Evolutionary conservation across 1,140 invertebrate genomes (phyloP).

Genomic region (Drosophila ficusphila): DNA sequence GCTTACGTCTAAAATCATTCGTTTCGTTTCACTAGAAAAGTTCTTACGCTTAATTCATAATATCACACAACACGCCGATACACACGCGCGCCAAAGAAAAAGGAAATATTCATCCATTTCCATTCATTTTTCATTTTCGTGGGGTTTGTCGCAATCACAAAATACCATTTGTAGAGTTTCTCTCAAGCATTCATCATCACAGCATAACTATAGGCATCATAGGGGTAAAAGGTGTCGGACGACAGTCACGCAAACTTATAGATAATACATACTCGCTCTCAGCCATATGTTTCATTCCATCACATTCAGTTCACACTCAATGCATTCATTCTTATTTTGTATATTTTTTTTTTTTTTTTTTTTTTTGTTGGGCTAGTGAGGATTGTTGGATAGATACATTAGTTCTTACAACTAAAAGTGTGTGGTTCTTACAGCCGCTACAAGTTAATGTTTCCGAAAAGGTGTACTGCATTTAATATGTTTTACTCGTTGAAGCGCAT

Average conservation of each 20-base stretch:
- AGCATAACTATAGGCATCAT: slow-evolving; percentile 39
- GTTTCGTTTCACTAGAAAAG: slow-evolving; percentile 39
- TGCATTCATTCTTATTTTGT: slow-evolving; percentile 19
- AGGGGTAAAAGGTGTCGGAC: slow-evolving; percentile 17
- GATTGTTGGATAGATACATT: slow-evolving; percentile 20
- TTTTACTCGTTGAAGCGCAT: background rate
- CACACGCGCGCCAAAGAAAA: slow-evolving; percentile 68
- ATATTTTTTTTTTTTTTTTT: too few relatives aligned
- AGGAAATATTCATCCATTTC: slow-evolving; percentile 23
- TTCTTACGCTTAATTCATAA: slow-evolving; percentile 70
- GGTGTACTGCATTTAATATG: slow-evolving; percentile 39
- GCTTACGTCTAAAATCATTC: slow-evolving; percentile 62
- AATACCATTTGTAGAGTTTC: slow-evolving; percentile 5
- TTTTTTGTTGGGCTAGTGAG: slow-evolving; percentile 2
- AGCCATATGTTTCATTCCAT: slow-evolving; percentile 27
- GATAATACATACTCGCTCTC: slow-evolving; percentile 13
- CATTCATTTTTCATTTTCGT: slow-evolving; percentile 26
- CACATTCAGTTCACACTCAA: slow-evolving; percentile 35
- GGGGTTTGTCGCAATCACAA: slow-evolving; percentile 41
- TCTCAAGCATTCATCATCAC: slow-evolving; percentile 51
- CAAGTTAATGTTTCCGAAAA: slow-evolving; percentile 52
- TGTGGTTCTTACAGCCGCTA: slow-evolving; percentile 38
- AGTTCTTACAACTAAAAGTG: slow-evolving; percentile 28
- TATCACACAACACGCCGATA: slow-evolving; percentile 79
- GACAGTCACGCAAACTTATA: slow-evolving; percentile 27